A percentile compares a stretch with the other conserved stretches of the same genome.
These are phyloP conservation scores for Danio jaintianensis DNA, from an alignment of 2,797 vertebrate genomes.

Conservation along the genomic window DNA sequence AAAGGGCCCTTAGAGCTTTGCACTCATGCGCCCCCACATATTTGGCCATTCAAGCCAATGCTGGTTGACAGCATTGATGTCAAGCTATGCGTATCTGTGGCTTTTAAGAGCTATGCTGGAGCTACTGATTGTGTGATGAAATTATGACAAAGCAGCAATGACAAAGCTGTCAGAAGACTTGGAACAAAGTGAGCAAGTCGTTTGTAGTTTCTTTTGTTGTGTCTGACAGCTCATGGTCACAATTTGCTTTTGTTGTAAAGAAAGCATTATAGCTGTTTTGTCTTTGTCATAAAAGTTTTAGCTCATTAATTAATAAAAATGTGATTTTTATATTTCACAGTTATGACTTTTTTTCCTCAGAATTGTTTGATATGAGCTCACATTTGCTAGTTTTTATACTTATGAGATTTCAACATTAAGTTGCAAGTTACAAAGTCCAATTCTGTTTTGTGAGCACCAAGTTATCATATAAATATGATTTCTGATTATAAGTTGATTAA, in stretches of 20 bases:
- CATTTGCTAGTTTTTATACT: too few relatives aligned
- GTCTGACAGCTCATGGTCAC: background rate
- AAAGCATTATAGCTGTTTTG: background rate
- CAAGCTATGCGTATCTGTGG: background rate
- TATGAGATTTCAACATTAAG: too few relatives aligned
- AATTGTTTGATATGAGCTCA: too few relatives aligned
- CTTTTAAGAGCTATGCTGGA: background rate
- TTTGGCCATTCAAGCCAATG: background rate
- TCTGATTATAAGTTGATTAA: too few relatives aligned
- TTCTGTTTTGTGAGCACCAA: too few relatives aligned
- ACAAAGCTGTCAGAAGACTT: background rate
- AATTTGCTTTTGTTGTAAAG: background rate
- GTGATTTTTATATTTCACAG: too few relatives aligned
- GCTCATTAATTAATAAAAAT: too few relatives aligned
- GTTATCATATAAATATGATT: too few relatives aligned
- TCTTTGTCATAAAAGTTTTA: background rate
- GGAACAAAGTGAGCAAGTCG: background rate
- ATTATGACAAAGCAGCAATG: too few relatives aligned
- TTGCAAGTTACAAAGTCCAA: too few relatives aligned
- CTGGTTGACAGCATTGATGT: background rate
- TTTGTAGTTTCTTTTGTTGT: background rate
- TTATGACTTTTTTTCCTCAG: too few relatives aligned
- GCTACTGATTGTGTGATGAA: background rate
- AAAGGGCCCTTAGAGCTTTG: background rate
- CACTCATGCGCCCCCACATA: background rate